Evolutionary conservation across 2,888 invertebrate species (phyloP).

Genomic region (Ophion ellenae): DNA sequence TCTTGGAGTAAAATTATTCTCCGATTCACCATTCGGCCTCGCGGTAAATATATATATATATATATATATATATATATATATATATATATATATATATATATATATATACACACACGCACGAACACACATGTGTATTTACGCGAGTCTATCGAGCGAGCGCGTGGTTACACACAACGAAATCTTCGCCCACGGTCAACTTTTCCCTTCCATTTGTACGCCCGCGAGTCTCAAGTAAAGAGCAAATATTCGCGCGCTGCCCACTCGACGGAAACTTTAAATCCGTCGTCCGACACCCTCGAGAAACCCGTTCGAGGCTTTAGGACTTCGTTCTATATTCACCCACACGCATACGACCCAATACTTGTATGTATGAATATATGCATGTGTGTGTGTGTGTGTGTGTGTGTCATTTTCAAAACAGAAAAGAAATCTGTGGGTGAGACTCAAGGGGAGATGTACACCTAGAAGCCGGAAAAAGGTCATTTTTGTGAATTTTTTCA

Average conservation of each 20-base stretch:
- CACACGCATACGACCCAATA: not conserved
- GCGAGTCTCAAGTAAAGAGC: slow-evolving; percentile 54
- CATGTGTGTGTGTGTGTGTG: not conserved
- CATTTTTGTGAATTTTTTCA: too few relatives aligned
- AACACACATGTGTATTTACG: not conserved
- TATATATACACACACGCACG: not conserved
- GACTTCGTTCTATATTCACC: slow-evolving; percentile 19
- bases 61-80: too few relatives aligned
- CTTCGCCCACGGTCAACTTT: slow-evolving; percentile 55
- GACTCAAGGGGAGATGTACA: too few relatives aligned
- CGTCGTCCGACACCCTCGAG: slow-evolving; percentile 59
- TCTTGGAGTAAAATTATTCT: slow-evolving; percentile 27
- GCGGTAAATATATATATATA: not conserved
- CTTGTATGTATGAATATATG: not conserved
- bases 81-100: too few relatives aligned
- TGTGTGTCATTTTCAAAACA: too few relatives aligned
- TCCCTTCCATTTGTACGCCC: slow-evolving; percentile 16
- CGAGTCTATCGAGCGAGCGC: not conserved
- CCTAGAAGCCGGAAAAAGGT: too few relatives aligned
- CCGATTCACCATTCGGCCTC: slow-evolving; percentile 7
- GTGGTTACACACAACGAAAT: slow-evolving; percentile 21
- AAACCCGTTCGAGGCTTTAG: slow-evolving; percentile 52
- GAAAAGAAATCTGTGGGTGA: too few relatives aligned
- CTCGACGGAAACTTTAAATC: slow-evolving; percentile 64
- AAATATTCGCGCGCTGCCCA: slow-evolving; percentile 64